Conservation (phyloP, 1,140 invertebrate genomes). For the Oncopeltus fasciatus region DNA sequence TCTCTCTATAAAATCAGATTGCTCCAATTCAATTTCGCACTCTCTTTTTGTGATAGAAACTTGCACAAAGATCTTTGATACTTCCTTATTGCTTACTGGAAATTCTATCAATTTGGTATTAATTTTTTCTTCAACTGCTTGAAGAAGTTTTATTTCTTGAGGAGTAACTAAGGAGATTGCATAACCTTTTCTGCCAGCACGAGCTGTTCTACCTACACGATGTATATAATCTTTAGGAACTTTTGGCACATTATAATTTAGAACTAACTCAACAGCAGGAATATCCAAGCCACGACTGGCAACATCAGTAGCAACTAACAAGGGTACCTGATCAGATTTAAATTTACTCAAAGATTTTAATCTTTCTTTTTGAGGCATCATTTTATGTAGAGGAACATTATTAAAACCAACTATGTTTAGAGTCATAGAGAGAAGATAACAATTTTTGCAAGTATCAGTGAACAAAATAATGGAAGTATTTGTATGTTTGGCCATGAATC, state of each 20-base stretch:
- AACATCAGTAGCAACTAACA: conserved; percentile 91
- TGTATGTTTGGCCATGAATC: conserved; percentile 53
- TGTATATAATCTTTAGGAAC: conserved; percentile 91
- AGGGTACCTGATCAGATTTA: conserved; percentile 68
- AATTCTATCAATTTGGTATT: conserved; percentile 74
- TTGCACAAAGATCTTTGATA: conserved; percentile 75
- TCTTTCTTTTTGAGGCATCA: conserved; percentile 68
- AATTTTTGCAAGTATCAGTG: conserved; percentile 83
- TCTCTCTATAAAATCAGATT: conserved; percentile 79
- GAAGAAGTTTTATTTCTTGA: conserved; percentile 70
- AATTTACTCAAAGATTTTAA: conserved; percentile 66
- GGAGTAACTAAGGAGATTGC: conserved; percentile 85
- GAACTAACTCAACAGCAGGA: conserved; percentile 75
- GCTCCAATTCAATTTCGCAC: conserved; percentile 80
- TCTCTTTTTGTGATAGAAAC: conserved; percentile 80
- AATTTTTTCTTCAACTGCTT: conserved; percentile 68
- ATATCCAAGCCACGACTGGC: conserved; percentile 82
- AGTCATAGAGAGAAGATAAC: conserved; percentile 71
- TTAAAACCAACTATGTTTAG: conserved; percentile 72
- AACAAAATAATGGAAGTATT: conserved; percentile 82
- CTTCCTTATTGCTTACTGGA: conserved; percentile 71
- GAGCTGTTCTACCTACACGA: conserved; percentile 87
- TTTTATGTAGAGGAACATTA: conserved; percentile 74
- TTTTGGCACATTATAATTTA: conserved; percentile 86
- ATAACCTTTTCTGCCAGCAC: conserved; percentile 73